These are phyloP conservation scores for Bombus pyrosoma DNA, from an alignment of 1,140 invertebrate species.

Conservation along the genomic window DNA sequence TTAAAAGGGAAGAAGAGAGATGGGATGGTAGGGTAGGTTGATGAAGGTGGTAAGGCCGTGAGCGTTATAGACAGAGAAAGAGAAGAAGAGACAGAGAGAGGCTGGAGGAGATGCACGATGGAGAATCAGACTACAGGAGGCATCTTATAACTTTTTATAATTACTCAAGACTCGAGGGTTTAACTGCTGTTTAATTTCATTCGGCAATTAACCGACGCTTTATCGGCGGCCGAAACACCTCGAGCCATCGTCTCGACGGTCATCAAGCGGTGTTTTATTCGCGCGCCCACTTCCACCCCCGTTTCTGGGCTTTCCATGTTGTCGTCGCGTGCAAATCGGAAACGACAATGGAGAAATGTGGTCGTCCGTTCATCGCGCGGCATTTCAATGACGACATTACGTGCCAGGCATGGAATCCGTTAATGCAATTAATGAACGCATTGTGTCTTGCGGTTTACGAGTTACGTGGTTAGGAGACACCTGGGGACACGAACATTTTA, in stretches of 20 bases:
- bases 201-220: constrained; percentile 78
- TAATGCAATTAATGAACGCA: constrained; percentile 55
- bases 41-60: constrained; percentile 61
- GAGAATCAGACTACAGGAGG: constrained; percentile 63
- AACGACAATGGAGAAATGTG: constrained; percentile 34
- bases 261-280: constrained; percentile 58
- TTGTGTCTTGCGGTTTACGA: constrained; percentile 49
- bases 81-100: constrained; percentile 15
- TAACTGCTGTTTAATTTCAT: constrained; percentile 81
- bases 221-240: constrained; percentile 75
- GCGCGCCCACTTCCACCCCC: background rate
- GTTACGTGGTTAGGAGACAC: constrained; percentile 42
- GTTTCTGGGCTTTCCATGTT: constrained; percentile 17
- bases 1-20: constrained; percentile 70
- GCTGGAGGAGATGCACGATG: background rate
- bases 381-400: constrained; percentile 55
- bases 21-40: constrained; percentile 59
- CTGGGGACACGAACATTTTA: background rate
- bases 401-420: constrained; percentile 50
- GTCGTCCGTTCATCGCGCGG: constrained; percentile 37
- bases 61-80: constrained; percentile 42
- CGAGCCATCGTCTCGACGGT: constrained; percentile 43
- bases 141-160: constrained; percentile 80
- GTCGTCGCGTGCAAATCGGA: constrained; percentile 39
- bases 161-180: constrained; percentile 78